phyloP scores from a whole-genome alignment of 2,888 invertebrate genomes.

The Beris morrisii region DNA sequence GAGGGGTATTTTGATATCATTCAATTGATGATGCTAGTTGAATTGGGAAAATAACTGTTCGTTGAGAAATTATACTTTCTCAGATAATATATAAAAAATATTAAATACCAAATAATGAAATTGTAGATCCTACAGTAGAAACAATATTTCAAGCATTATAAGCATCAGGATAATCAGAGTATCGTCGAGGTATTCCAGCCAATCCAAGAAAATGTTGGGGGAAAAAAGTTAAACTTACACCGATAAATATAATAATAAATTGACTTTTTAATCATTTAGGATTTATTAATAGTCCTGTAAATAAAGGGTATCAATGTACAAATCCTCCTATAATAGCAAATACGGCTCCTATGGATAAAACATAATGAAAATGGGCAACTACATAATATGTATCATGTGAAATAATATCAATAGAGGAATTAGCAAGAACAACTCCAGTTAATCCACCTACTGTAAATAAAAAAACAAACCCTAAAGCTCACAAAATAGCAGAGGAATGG shows the following conservation, averaged over 20 bases:
- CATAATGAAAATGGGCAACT: constrained; percentile 82
- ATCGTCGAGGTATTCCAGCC: constrained; percentile 74
- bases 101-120: constrained; percentile 63
- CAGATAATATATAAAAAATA: constrained; percentile 65
- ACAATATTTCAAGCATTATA: constrained; percentile 68
- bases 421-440: constrained; percentile 67
- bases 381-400: constrained; percentile 85
- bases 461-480: constrained; percentile 75
- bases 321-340: constrained; percentile 57
- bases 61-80: constrained; percentile 62
- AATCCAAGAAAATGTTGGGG: constrained; percentile 76
- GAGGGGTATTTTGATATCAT: constrained; percentile 63
- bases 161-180: constrained; percentile 71
- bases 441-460: constrained; percentile 76
- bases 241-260: constrained; percentile 72
- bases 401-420: constrained; percentile 76
- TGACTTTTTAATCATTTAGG: constrained; percentile 65
- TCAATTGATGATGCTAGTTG: constrained; percentile 63
- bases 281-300: constrained; percentile 66
- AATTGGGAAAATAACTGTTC: constrained; percentile 58
- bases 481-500: constrained; percentile 63
- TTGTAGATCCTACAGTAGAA: constrained; percentile 68
- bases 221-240: constrained; percentile 80
- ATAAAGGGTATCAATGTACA: constrained; percentile 71
- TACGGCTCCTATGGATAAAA: constrained; percentile 76